Evolutionary conservation across 2,888 invertebrate genomes (phyloP).

Genomic region (Bedellia somnulentella): DNA sequence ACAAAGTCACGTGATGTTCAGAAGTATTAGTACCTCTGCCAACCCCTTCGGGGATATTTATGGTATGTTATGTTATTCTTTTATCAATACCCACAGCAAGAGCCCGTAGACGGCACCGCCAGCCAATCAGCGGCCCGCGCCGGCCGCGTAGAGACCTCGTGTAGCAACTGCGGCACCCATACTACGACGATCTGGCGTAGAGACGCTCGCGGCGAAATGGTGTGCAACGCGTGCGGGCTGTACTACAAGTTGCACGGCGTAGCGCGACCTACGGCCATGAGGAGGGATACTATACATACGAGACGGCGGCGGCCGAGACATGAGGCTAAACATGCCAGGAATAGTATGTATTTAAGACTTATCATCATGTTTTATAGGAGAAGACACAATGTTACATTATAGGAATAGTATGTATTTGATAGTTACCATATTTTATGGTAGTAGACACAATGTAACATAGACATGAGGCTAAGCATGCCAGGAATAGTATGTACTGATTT

Average conservation of each 20-base stretch:
- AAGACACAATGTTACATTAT: no score
- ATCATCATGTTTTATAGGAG: no score
- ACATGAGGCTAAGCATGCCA: no score
- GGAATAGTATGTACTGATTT: no score
- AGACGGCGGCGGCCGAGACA: constrained; percentile 84
- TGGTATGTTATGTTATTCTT: no score
- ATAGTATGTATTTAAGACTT: constrained; percentile 30
- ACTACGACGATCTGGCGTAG: constrained; percentile 97
- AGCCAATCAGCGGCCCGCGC: constrained; percentile 14
- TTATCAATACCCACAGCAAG: constrained; percentile 21
- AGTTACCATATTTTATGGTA: no score
- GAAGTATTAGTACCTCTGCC: no score
- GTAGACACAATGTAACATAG: no score
- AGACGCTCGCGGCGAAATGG: constrained; percentile 95
- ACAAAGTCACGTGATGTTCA: no score
- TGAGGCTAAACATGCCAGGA: constrained; percentile 57
- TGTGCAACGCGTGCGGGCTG: constrained; percentile 97
- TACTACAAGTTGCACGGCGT: constrained; percentile 97
- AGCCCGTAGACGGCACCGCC: constrained; percentile 16
- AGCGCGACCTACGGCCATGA: constrained; percentile 91
- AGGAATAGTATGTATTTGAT: no score
- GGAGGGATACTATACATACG: constrained; percentile 95
- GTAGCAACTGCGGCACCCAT: constrained; percentile 96
- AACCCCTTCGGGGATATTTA: no score
- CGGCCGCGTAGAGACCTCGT: constrained; percentile 78